Base-by-base conservation (phyloP, 2,888 invertebrate genomes). In the Lypha dubia region DNA sequence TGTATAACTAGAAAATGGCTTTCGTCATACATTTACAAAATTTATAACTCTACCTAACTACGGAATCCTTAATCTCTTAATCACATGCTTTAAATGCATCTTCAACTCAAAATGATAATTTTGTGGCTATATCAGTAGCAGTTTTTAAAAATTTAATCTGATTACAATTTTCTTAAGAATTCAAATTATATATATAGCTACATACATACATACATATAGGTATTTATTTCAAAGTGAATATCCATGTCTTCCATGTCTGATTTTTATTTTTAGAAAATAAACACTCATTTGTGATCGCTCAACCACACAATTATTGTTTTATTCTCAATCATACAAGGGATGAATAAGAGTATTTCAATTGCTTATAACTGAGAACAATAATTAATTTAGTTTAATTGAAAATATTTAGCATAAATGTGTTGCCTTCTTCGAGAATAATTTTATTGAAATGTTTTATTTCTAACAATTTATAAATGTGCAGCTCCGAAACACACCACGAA, bases 291-390 rank as follows among this genome's bases (percentile, higher is more conserved):
- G n/a, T 15, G 20, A 38, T 38, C 60, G 4, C 38, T 38, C 60
- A 60, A 38, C n/a, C 3, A n/a, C 38, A 38, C 6, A 20, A 13
- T 38, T 46, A 28, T 28, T 28, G 6, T 22, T 32, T 32, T n/a
- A 17, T 17, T 60, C 60, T 35, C 11, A 60, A 38, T 20, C 4
- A 32, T n/a, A 32, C 17, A 20, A 28, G n/a, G n/a, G n/a, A 32
- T 17, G 9, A 15, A 8, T 9, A 32, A 35, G 9, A 15, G 4
- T 9, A 32, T 58, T 58, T 32, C 20, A 9, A 11, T 60, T 60
- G 60, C 13, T 20, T 35, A 60, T 60, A 60, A 60, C 9, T 60
- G 60, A 60, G 60, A 60, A 20, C 4, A 38, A 15, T 20, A 13
- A 35, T 38, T 60, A 6, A 38, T 38, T 13, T 60, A 58, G 11